Evolutionary conservation across 2,888 invertebrate species (phyloP).

Genomic region (Dromius quadrimaculatus): DNA sequence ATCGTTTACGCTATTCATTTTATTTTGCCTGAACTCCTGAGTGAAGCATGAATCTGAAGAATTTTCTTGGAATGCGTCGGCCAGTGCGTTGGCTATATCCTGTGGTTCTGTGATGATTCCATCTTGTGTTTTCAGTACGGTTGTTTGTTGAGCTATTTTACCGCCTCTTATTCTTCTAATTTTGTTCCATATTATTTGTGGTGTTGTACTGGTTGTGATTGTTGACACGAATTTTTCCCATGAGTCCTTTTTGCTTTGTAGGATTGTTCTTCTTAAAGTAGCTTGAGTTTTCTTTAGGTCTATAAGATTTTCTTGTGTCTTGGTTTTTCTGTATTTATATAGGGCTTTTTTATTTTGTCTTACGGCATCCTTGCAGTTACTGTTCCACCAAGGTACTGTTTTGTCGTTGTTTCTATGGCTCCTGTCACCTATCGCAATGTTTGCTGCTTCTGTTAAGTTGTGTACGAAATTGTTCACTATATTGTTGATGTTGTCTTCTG

Average conservation of each 20-base stretch:
- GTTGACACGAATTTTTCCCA: not conserved
- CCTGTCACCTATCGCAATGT: not conserved
- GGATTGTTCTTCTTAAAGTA: not conserved
- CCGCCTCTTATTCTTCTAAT: not conserved
- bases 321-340: not conserved
- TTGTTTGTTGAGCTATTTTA: not conserved
- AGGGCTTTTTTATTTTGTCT: not conserved
- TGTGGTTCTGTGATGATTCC: not conserved
- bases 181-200: constrained; percentile 1
- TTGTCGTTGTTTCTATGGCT: not conserved
- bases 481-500: not conserved
- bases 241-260: not conserved
- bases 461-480: no score
- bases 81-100: constrained; percentile 4
- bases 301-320: constrained; percentile 5
- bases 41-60: not conserved
- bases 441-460: no score
- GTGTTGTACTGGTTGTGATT: not conserved
- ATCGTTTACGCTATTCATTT: no score
- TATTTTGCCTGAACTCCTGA: no score
- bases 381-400: constrained; percentile 2
- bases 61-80: no score
- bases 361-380: not conserved
- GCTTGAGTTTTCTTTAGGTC: not conserved
- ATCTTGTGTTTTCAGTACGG: not conserved